Conservation (phyloP, 2,113 vertebrate genomes). For the Myocastor coypus region DNA sequence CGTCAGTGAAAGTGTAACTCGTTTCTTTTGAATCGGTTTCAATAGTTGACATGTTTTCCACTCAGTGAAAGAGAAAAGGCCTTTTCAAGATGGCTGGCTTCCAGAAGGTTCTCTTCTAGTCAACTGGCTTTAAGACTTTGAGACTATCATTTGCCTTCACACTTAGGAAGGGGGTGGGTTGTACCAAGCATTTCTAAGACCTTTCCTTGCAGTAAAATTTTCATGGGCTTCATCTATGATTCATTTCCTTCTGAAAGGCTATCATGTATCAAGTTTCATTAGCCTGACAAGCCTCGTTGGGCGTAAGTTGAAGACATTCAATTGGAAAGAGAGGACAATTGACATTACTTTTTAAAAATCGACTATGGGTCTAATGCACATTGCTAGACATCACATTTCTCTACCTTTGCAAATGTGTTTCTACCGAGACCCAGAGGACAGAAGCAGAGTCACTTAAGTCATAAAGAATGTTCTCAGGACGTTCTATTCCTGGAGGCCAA, state of each 20-base stretch:
- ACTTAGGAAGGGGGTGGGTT: neutral
- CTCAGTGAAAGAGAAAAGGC: neutral
- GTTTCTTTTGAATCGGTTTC: neutral
- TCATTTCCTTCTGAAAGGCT: constrained; percentile 54
- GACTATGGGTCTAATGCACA: neutral
- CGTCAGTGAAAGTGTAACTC: neutral
- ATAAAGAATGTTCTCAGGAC: neutral
- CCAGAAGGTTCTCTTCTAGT: neutral
- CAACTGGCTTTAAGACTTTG: neutral
- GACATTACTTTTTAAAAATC: neutral
- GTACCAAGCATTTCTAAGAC: constrained; percentile 25
- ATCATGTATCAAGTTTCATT: constrained; percentile 65
- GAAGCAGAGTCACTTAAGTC: neutral
- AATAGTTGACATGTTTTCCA: neutral
- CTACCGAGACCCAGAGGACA: neutral
- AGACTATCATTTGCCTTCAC: neutral
- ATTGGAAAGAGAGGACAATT: constrained; percentile 27
- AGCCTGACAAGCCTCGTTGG: constrained; percentile 51
- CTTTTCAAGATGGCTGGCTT: neutral
- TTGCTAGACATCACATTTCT: neutral
- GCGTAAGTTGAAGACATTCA: constrained; percentile 19
- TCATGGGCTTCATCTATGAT: constrained; percentile 19
- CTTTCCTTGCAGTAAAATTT: constrained; percentile 19
- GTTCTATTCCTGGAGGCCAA: neutral
- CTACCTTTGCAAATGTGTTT: constrained; percentile 10